Evolutionary conservation across 2,797 vertebrate species (phyloP).

Genomic region (Scyliorhinus canicula): DNA sequence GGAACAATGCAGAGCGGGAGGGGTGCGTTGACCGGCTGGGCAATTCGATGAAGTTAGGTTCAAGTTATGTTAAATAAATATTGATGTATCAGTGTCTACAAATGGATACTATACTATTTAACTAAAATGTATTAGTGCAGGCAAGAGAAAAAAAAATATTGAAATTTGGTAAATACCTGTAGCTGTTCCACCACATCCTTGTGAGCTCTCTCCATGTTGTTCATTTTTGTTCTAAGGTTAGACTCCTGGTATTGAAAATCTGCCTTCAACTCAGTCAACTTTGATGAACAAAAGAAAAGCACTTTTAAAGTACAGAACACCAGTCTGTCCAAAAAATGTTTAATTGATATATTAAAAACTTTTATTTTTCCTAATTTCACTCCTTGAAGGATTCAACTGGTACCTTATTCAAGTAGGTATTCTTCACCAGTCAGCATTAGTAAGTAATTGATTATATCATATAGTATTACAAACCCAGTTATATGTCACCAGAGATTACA

Average conservation of each 20-base stretch:
- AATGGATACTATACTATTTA: background rate
- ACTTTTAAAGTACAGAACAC: background rate
- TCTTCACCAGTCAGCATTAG: slow-evolving; percentile 31
- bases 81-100: background rate
- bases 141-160: background rate
- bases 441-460: background rate
- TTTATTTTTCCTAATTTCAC: background rate
- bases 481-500: too few species aligned
- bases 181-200: slow-evolving; percentile 93
- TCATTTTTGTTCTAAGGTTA: slow-evolving; percentile 97
- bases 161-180: slow-evolving; percentile 64
- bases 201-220: slow-evolving; percentile 96
- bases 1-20: background rate
- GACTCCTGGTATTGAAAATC: slow-evolving; percentile 98
- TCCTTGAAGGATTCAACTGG: background rate
- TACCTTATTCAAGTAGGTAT: background rate
- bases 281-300: background rate
- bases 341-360: background rate
- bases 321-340: slow-evolving; percentile 35
- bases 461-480: background rate
- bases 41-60: background rate
- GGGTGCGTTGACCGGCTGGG: background rate
- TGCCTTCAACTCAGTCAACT: slow-evolving; percentile 93
- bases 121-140: background rate
- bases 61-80: background rate